Conservation (phyloP, 1,140 invertebrate genomes). For the Homarus americanus region DNA sequence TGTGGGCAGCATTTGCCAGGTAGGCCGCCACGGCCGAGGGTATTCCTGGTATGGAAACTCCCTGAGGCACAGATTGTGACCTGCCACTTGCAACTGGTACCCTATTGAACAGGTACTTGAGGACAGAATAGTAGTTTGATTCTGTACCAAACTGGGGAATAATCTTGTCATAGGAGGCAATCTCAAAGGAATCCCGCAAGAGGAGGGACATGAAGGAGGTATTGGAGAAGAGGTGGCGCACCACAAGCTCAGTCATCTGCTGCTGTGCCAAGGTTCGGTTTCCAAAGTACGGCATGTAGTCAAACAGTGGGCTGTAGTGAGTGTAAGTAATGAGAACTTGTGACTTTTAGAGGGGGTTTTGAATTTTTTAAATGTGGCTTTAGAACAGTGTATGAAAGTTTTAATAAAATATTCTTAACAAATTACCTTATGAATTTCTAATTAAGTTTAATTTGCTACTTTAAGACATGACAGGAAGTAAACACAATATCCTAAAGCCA, state of each 20-base stretch:
- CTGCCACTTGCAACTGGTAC: background rate
- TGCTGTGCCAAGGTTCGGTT: slow-evolving; percentile 71
- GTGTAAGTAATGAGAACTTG: background rate
- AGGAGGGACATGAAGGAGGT: slow-evolving; percentile 65
- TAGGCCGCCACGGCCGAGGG: slow-evolving; percentile 4
- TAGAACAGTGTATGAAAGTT: too few species aligned
- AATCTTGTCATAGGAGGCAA: slow-evolving; percentile 74
- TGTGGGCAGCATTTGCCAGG: background rate
- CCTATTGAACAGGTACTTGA: slow-evolving; percentile 61
- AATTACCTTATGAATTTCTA: too few species aligned
- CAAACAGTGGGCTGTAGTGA: slow-evolving; percentile 66
- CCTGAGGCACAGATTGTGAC: background rate
- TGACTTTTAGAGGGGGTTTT: too few species aligned
- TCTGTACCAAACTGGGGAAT: slow-evolving; percentile 73
- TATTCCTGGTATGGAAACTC: slow-evolving; percentile 16
- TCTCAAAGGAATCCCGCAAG: slow-evolving; percentile 51
- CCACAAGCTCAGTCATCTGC: slow-evolving; percentile 53
- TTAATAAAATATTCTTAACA: too few species aligned
- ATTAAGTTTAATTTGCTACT: too few species aligned
- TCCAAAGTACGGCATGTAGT: slow-evolving; percentile 74
- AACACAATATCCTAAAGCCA: background rate
- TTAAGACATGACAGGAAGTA: too few species aligned
- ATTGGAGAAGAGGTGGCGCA: slow-evolving; percentile 64
- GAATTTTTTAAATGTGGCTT: too few species aligned
- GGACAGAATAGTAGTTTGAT: slow-evolving; percentile 53